Evolutionary conservation across 1,140 invertebrate genomes (phyloP).

Genomic region (Halotydeus destructor): DNA sequence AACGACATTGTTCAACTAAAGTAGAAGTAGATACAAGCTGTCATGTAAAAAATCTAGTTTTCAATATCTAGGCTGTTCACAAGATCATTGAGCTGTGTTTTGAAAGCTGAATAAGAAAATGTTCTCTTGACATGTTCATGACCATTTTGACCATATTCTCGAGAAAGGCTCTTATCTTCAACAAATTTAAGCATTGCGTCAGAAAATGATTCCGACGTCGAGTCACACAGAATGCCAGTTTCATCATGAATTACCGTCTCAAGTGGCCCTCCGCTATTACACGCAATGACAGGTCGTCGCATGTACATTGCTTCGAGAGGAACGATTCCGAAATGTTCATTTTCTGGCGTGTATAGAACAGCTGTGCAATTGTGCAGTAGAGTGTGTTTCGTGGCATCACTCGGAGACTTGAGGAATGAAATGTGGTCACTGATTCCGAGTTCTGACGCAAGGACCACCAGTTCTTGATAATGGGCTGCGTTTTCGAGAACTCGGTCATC

Average conservation of each 20-base stretch:
- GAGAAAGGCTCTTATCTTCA: constrained; percentile 27
- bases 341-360: constrained; percentile 81
- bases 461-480: constrained; percentile 59
- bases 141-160: constrained; percentile 45
- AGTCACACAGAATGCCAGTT: constrained; percentile 69
- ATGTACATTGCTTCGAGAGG: constrained; percentile 96
- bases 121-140: constrained; percentile 42
- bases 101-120: constrained; percentile 60
- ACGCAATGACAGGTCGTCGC: constrained; percentile 75
- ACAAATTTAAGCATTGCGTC: constrained; percentile 50
- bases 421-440: constrained; percentile 48
- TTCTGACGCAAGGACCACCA: constrained; percentile 39
- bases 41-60: too few relatives aligned
- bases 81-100: constrained; percentile 39
- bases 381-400: constrained; percentile 57
- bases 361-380: constrained; percentile 49
- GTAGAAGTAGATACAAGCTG: too few relatives aligned
- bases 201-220: constrained; percentile 45
- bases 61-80: constrained; percentile 22
- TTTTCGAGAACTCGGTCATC: constrained; percentile 75
- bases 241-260: constrained; percentile 72
- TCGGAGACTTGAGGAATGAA: constrained; percentile 64
- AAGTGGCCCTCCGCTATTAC: constrained; percentile 78
- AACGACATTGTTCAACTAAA: too few relatives aligned
- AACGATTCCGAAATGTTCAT: constrained; percentile 99